Conservation (phyloP, 2,797 vertebrate genomes). For the Acanthiza pusilla region DNA sequence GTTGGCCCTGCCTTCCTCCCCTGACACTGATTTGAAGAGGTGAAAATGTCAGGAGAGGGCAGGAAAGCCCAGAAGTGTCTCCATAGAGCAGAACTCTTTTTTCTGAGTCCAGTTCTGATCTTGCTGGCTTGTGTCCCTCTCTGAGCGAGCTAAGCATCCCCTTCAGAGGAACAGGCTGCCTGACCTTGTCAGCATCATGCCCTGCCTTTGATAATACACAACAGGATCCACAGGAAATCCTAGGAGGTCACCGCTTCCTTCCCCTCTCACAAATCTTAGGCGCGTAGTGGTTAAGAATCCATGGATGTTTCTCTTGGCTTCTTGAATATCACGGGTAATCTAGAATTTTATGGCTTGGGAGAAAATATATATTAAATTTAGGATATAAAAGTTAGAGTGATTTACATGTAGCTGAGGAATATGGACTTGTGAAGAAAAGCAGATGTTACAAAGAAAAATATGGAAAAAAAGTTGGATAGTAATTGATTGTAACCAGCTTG, state of each 20-base stretch:
- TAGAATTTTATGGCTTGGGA: not conserved
- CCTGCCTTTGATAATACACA: not conserved
- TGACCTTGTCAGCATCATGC: not conserved
- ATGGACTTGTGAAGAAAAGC: not conserved
- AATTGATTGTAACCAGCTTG: not conserved
- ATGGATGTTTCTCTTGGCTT: slow-evolving; percentile 23
- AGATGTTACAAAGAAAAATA: not conserved
- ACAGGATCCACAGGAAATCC: slow-evolving; percentile 28
- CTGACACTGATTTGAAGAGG: not conserved
- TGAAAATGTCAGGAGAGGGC: not conserved
- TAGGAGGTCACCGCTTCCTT: slow-evolving; percentile 50
- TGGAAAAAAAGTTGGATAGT: not conserved
- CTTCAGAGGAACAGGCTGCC: not conserved
- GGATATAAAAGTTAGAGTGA: not conserved
- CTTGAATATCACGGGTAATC: not conserved
- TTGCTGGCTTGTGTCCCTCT: not conserved
- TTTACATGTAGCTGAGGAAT: not conserved
- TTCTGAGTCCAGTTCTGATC: not conserved
- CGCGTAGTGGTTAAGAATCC: not conserved
- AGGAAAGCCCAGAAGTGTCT: not conserved
- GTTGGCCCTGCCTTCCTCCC: not conserved
- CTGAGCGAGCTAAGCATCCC: not conserved
- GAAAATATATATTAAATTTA: not conserved
- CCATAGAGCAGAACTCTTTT: not conserved
- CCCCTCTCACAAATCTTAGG: not conserved